A percentile compares a stretch with the other conserved stretches of the same genome.
phyloP scores from a whole-genome alignment of 2,888 invertebrate genomes.

The Tortrix viridana region DNA sequence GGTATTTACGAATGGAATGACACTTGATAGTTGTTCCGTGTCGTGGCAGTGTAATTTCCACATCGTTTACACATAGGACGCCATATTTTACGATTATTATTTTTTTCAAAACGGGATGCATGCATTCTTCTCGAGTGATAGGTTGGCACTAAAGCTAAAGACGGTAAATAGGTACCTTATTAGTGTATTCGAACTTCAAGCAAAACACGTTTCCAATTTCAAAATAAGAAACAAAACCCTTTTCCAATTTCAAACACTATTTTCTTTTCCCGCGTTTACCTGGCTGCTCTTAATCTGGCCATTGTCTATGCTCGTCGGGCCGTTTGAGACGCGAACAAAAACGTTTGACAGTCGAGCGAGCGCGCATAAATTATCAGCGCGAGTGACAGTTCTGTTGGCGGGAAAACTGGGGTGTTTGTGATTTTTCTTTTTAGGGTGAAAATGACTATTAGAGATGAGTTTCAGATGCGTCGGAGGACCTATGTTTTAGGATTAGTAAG shows the following conservation, averaged over 20 bases:
- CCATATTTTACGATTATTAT: too few species aligned
- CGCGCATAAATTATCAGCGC: constrained; percentile 55
- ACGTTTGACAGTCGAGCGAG: constrained; percentile 59
- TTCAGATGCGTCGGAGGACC: background rate
- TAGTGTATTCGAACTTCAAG: too few species aligned
- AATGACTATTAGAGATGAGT: constrained; percentile 24
- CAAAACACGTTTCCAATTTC: background rate
- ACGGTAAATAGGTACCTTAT: too few species aligned
- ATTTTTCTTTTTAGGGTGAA: constrained; percentile 27
- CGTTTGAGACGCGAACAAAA: constrained; percentile 63
- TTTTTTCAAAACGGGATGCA: too few species aligned
- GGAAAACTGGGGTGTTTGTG: constrained; percentile 37
- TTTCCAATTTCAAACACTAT: constrained; percentile 29
- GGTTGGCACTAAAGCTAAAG: too few species aligned
- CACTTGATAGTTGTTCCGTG: too few species aligned
- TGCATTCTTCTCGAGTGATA: too few species aligned
- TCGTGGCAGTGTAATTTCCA: too few species aligned
- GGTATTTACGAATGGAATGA: too few species aligned
- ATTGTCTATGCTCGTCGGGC: constrained; percentile 65
- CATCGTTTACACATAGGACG: too few species aligned
- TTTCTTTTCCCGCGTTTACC: constrained; percentile 49
- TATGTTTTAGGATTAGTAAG: too few species aligned
- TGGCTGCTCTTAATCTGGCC: constrained; percentile 59
- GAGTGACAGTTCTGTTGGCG: constrained; percentile 53
- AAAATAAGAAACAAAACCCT: constrained; percentile 1